These are phyloP conservation scores for Cuculus canorus DNA, from an alignment of 2,797 vertebrate genomes.

Conservation along the genomic window DNA sequence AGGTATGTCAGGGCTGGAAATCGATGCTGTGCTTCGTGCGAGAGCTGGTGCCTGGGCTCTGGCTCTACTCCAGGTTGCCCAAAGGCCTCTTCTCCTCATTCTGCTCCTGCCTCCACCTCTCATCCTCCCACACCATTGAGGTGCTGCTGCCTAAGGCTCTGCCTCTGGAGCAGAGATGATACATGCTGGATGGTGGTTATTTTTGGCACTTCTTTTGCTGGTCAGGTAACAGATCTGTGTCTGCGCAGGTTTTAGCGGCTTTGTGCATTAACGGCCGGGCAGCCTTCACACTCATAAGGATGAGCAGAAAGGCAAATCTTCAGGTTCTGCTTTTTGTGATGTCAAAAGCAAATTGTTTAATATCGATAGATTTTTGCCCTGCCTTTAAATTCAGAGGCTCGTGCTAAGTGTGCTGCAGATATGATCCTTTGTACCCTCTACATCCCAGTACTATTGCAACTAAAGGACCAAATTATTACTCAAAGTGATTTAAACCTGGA, in stretches of 20 bases:
- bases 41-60: background rate
- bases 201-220: background rate
- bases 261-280: background rate
- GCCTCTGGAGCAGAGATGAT: background rate
- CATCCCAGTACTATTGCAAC: background rate
- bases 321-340: background rate
- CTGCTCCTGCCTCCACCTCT: background rate
- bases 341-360: background rate
- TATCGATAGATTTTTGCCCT: background rate
- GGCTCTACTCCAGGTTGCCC: background rate
- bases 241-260: background rate
- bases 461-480: background rate
- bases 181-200: accelerated
- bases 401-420: background rate
- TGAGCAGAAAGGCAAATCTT: background rate
- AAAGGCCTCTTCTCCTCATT: background rate
- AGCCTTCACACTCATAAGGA: accelerated
- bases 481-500: background rate
- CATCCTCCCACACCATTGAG: accelerated
- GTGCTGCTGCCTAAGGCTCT: background rate
- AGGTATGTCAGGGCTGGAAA: background rate
- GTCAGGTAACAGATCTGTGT: background rate
- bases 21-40: accelerated
- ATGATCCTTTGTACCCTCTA: background rate
- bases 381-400: background rate